Base-by-base conservation (phyloP, 2,888 invertebrate genomes). In the Adela reaumurella region DNA sequence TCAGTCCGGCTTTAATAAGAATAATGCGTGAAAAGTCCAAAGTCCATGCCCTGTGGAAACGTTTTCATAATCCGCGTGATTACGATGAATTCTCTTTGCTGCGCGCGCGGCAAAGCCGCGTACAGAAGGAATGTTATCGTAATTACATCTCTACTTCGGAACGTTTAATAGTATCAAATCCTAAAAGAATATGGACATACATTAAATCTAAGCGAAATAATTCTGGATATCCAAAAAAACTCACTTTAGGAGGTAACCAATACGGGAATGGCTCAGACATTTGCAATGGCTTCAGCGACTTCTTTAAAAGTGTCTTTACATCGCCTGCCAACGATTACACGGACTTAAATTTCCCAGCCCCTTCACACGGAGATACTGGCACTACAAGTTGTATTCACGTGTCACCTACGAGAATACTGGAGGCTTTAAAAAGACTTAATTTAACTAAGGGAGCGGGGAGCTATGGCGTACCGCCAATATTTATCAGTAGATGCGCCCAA, bases 81-180 rank as follows among this genome's bases (percentile, higher is more conserved):
- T 46, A 46, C 19, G 46, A 46, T 18, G 46, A 46, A 18, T 46
- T 46, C 19, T 29, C 46, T 14, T 41, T 46, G 5, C 19, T 46
- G 8, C 17, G 46, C 11, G 18, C 17, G 3, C 17, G 46, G 5
- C 41, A 41, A 17, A 16, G 41, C 14, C 11, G 46, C 6, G n/a
- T 19, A 3, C 41, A 46, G 41, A 35, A 14, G 2, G 2, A 6
- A 19, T 42, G 46, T 19, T 18, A 35, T 17, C 17, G 20, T 29
- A 17, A 46, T 8, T 46, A 46, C 35, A 35, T 14, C 3, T 35
- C n/a, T 14, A 8, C 8, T 3, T 8, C 35, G 14, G 11, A 35
- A 35, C 35, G n/a, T 14, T 35, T 14, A 14, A 35, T 35, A 14
- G 14, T 14, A 35, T 35, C 35, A 14, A 14, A 35, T 35, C 35